Evolutionary conservation across 2,113 vertebrate genomes (phyloP), one percentile per base, ranked within the genome.

Genomic region (Anarhynchus alexandrinus): DNA sequence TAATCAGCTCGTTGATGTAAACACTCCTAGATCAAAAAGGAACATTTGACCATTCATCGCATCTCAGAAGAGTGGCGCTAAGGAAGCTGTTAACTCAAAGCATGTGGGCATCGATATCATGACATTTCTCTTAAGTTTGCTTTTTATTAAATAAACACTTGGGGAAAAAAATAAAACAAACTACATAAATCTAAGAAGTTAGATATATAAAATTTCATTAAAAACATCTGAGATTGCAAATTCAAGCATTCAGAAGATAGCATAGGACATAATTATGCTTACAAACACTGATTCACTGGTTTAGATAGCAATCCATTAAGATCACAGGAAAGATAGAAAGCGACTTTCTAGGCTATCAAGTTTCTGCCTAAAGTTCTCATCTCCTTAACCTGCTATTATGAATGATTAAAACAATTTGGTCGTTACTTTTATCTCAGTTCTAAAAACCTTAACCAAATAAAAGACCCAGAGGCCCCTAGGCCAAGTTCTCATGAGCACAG

Each of bases 301-400:
- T 72, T 4, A 94, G 77, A 94, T 69, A 82, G 58, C 62, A 73
- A 88, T 72, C 58, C 85, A 88, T 73, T 92, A 92, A 86, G 92
- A 96, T 80, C 74, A 77, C 45, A 76, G 74, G 45, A 54, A 82
- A 93, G 87, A 93, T 18, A 82, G 34, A 62, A 88, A 81, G 58
- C 51, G 91, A 30, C 36, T 77, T 83, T 25, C 86, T 65, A 32
- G 58, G 27, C 71, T 95, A 90, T 94, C 88, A 83, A 45, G 74
- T 95, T 95, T 90, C 93, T 88, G 54, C 45, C 79, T 77, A 2
- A 82, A 94, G 36, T 93, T 88, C 92, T 73, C 74, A 92, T 88
- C 87, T 95, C 70, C 82, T 92, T 79, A 92, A 88, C 70, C 52
- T 77, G 79, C 59, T 88, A 86, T 90, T 95, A 91, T 13, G 58